Evolutionary conservation across 2,113 vertebrate genomes (phyloP).

Genomic region (Hyaena hyaena): DNA sequence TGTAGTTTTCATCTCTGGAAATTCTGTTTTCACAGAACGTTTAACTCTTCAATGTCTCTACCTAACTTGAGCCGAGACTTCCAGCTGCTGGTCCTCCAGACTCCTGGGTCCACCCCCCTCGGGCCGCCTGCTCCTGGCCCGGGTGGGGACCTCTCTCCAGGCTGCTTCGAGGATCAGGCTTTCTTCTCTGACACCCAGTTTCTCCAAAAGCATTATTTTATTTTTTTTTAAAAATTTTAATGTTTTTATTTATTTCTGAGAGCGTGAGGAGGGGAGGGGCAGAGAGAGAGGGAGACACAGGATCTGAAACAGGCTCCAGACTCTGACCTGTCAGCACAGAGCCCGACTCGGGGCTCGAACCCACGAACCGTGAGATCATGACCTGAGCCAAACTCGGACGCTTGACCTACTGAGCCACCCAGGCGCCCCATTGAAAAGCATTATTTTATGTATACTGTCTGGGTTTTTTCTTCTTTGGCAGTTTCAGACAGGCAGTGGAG

Average conservation of each 20-base stretch:
- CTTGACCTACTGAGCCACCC: too few species aligned
- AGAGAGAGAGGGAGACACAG: too few species aligned
- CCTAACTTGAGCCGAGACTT: background rate
- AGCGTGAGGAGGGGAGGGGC: too few species aligned
- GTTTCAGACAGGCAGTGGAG: background rate
- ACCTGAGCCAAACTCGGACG: too few species aligned
- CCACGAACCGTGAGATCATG: too few species aligned
- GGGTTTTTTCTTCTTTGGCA: fast-evolving
- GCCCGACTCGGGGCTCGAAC: too few species aligned
- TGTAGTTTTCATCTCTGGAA: background rate
- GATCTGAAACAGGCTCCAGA: too few species aligned
- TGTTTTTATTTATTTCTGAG: too few species aligned
- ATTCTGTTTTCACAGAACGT: background rate
- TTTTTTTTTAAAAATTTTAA: too few species aligned
- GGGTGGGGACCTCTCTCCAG: background rate
- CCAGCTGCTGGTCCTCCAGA: background rate
- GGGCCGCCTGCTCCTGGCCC: background rate
- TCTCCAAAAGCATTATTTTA: background rate
- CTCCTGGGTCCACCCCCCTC: background rate
- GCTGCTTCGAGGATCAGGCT: background rate
- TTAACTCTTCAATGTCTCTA: background rate
- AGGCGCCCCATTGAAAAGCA: background rate
- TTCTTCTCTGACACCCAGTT: background rate
- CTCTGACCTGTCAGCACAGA: too few species aligned
- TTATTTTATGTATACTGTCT: fast-evolving